Evolutionary conservation across 2,113 vertebrate species (phyloP).

Genomic region (Scartelaos histophorus): DNA sequence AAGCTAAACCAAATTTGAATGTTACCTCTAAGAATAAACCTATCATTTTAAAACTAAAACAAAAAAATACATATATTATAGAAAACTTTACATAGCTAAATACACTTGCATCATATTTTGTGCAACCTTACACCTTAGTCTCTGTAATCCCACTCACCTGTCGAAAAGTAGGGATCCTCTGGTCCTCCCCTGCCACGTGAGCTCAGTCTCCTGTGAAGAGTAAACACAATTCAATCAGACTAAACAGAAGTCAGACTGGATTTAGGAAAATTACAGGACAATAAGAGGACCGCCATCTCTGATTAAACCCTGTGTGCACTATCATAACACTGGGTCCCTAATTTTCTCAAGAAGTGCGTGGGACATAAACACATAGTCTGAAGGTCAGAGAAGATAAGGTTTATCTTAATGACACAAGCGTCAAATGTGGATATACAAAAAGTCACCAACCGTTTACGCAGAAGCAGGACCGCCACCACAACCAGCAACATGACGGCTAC

Average conservation of each 20-base stretch:
- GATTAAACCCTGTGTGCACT: constrained; percentile 44
- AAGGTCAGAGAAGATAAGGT: constrained; percentile 37
- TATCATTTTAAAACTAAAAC: not conserved
- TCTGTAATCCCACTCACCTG: constrained; percentile 76
- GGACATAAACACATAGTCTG: constrained; percentile 50
- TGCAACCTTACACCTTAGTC: not conserved
- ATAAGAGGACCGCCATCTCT: constrained; percentile 37
- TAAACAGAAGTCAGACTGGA: constrained; percentile 35
- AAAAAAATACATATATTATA: not conserved
- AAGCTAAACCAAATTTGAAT: not conserved
- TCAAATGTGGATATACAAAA: constrained; percentile 25
- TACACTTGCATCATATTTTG: not conserved
- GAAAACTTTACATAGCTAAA: not conserved
- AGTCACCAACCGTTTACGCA: constrained; percentile 79
- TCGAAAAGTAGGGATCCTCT: constrained; percentile 89
- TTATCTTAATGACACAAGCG: constrained; percentile 54
- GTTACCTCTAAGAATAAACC: not conserved
- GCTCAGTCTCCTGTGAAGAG: constrained; percentile 77
- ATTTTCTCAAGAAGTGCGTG: constrained; percentile 23
- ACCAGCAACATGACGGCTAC: constrained; percentile 73
- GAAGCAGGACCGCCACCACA: constrained; percentile 74
- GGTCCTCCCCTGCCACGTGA: constrained; percentile 78
- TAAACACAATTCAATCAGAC: constrained; percentile 38
- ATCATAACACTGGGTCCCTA: constrained; percentile 16
- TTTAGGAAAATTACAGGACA: constrained; percentile 53